Percentiles rank a stretch among this genome's conserved stretches.
These are phyloP conservation scores for Limnephilus lunatus DNA, from an alignment of 2,888 invertebrate species.

Conservation along the genomic window DNA sequence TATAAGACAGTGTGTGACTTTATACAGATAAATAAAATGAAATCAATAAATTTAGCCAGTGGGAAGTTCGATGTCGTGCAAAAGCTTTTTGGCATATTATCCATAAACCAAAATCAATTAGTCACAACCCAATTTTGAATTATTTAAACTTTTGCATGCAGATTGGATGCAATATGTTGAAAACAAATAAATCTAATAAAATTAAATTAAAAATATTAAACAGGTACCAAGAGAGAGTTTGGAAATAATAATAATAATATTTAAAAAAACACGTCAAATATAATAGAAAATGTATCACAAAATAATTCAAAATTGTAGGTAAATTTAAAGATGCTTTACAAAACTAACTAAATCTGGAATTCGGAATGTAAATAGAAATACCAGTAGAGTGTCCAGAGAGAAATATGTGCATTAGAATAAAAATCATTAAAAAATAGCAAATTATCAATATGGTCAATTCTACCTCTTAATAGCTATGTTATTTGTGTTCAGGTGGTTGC, in stretches of 20 bases:
- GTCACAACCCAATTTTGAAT: background rate
- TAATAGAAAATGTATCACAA: background rate
- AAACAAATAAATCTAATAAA: background rate
- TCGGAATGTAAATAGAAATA: constrained; percentile 15
- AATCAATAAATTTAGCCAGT: background rate
- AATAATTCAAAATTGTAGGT: background rate
- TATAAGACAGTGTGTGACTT: background rate
- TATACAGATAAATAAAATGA: background rate
- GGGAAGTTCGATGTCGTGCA: background rate
- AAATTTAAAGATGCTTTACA: background rate
- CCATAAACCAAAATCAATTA: background rate
- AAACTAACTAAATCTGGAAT: background rate
- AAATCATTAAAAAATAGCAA: background rate
- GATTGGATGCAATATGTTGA: constrained; percentile 12
- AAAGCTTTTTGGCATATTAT: background rate
- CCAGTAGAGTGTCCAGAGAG: background rate
- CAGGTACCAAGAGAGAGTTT: background rate
- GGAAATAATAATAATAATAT: background rate
- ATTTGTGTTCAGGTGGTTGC: constrained; percentile 9
- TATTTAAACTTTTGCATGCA: constrained; percentile 14
- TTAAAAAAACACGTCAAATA: background rate
- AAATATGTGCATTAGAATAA: constrained; percentile 14
- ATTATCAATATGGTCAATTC: background rate
- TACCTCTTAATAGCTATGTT: background rate
- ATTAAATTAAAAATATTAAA: background rate